phyloP scores from a whole-genome alignment of 2,113 vertebrate genomes.

The Microcebus lehilahytsara region DNA sequence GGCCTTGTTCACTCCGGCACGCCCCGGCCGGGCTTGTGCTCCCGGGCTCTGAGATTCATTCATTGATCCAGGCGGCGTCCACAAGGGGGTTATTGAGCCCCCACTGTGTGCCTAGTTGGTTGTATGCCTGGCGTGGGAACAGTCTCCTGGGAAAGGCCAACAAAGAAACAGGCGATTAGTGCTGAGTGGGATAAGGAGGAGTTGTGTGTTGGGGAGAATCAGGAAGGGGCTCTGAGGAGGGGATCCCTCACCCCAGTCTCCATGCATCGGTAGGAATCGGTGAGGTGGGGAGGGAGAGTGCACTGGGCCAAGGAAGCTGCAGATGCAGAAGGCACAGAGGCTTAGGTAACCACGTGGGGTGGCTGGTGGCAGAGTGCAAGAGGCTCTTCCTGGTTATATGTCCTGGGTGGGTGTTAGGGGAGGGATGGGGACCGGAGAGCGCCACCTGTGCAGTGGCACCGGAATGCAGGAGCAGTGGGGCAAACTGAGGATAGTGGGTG shows the following conservation, averaged over 20 bases:
- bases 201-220: not conserved
- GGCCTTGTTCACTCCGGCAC: not conserved
- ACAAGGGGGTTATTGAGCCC: not conserved
- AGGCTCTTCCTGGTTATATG: not conserved
- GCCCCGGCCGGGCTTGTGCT: not conserved
- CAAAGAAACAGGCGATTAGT: not conserved
- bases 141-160: not conserved
- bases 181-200: not conserved
- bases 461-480: not conserved
- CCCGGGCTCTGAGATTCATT: slow-evolving; percentile 47
- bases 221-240: slow-evolving; percentile 36
- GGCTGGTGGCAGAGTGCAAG: not conserved
- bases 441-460: not conserved
- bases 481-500: not conserved
- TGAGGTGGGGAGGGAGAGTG: slow-evolving; percentile 18
- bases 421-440: not conserved
- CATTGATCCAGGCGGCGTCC: not conserved
- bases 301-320: not conserved
- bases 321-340: slow-evolving; percentile 48
- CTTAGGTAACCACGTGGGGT: not conserved
- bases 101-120: not conserved
- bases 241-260: slow-evolving; percentile 22
- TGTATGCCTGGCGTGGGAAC: not conserved
- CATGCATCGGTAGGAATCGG: slow-evolving; percentile 19
- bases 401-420: not conserved